These are phyloP conservation scores for Orthonevra nobilis DNA, from an alignment of 2,888 invertebrate genomes.

Conservation along the genomic window DNA sequence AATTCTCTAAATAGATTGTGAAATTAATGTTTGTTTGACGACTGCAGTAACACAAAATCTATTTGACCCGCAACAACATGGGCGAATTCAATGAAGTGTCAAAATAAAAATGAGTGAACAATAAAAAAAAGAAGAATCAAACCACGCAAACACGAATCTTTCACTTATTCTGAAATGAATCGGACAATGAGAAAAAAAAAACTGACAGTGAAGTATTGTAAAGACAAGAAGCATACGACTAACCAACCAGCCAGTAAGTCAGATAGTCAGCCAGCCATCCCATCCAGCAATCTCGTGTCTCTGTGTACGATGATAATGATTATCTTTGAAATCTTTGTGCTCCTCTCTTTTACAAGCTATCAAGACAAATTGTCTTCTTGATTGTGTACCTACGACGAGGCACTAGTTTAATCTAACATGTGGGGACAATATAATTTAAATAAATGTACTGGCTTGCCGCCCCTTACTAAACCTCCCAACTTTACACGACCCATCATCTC, in stretches of 20 bases:
- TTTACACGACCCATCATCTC: slow-evolving; percentile 31
- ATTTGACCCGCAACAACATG: slow-evolving; percentile 27
- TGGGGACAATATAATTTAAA: slow-evolving; percentile 63
- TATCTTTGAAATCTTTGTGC: slow-evolving; percentile 63
- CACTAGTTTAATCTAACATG: slow-evolving; percentile 60
- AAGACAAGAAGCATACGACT: not conserved
- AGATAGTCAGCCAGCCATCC: too few species aligned
- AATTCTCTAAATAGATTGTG: not conserved
- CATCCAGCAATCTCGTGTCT: slow-evolving; percentile 48
- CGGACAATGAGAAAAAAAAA: slow-evolving; percentile 4
- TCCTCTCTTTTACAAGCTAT: slow-evolving; percentile 67
- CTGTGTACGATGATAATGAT: slow-evolving; percentile 46
- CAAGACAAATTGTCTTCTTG: slow-evolving; percentile 66
- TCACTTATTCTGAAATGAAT: slow-evolving; percentile 14
- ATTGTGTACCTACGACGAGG: slow-evolving; percentile 50
- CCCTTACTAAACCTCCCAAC: slow-evolving; percentile 59
- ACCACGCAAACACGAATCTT: slow-evolving; percentile 13
- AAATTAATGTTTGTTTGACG: not conserved
- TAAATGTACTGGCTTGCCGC: slow-evolving; percentile 48
- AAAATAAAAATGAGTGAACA: too few species aligned
- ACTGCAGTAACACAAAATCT: slow-evolving; percentile 12
- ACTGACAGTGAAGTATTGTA: too few species aligned
- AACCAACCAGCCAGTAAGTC: not conserved
- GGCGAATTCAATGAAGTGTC: slow-evolving; percentile 40
- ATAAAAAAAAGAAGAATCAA: too few species aligned